Evolutionary conservation across 2,113 vertebrate species (phyloP), one percentile per base, ranked within the genome.

Genomic region (Prochilodus magdalenae): DNA sequence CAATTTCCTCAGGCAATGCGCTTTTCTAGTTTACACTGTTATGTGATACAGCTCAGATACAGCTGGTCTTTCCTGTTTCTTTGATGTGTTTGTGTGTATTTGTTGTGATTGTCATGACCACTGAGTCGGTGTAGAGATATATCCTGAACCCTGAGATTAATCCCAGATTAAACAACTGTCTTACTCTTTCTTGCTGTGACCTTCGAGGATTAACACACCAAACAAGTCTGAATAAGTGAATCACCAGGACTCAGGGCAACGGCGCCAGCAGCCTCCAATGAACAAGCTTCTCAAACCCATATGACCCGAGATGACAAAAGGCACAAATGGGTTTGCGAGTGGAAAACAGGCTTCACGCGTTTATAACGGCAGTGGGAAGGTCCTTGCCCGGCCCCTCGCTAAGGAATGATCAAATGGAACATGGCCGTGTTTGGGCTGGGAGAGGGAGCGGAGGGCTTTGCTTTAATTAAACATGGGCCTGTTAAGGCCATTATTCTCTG

Each of bases 391-490:
- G 47, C 44, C 44, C 47, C 66, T 36, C 30, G 72, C 30, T 40
- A 16, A 72, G 63, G 73, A 22, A 55, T 55, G 53, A 55, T 55
- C 53, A 55, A 55, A 55, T 74, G 72, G 51, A 27, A 74, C 29
- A 33, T 30, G 72, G 29, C 51, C 10, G 49, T 57, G 72, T 36
- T 57, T 57, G 72, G 72, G 51, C 51, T 11, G 51, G 51, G 72
- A 57, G 26, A 22, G 79, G 72, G 71, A 81, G 72, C 27, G 62
- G 72, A 81, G 83, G 79, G 83, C 83, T 73, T 82, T 85, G 82
- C 85, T 89, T 91, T 91, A 88, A 91, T 90, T 89, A 83, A 80
- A 78, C 74, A 74, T 74, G 44, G 84, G 88, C 85, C 87, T 86
- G 83, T 84, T 82, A 82, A 88, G 81, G 75, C 80, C 89, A 87